Base-by-base conservation (phyloP, 1,140 invertebrate species). In the Rhynchophorus ferrugineus region DNA sequence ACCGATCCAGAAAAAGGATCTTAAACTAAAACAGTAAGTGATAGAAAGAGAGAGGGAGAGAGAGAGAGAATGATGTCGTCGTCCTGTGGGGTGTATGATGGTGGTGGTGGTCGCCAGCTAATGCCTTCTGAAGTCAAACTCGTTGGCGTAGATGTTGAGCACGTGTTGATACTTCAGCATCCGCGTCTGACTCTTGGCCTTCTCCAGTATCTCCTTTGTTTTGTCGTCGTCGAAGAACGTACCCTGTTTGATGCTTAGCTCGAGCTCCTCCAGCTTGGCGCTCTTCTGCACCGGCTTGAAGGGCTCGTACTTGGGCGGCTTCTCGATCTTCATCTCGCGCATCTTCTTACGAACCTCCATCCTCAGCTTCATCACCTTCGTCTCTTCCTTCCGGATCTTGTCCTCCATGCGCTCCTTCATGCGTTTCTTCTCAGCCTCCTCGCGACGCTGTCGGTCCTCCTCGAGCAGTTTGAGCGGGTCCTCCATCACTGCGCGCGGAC, bases 201-300 rank as follows among this genome's bases (percentile, higher is more conserved):
- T 64, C 47, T 69, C 66, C 42, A 69, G 34, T 14, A 69, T 69
- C 44, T 62, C 61, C 49, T 63, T 66, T 2, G 67, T 68, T 24
- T 60, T 58, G 33, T 64, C 62, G 49, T 69, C 59, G 36, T 69
- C 67, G 49, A 69, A 62, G 51, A 69, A 68, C 3, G 64, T 67
- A 7, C 67, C 67, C 36, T 67, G 63, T 29, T 57, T 58, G 38
- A 68, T 65, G 44, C 64, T 66, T 34, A 59, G 33, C 44, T 69
- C 66, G 33, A 62, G 53, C 49, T 68, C 67, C 37, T 64, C 59
- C 29, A 68, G 46, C 41, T 65, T 65, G 7, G 61, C 57, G 22
- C 67, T 69, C 50, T 67, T 67, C 44, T 62, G 60, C 3, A 69
- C 63, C 2, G 67, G 67, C 41, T 64, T 59, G 16, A 60, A 17